Percentiles rank a stretch among this genome's conserved stretches.
phyloP scores from a whole-genome alignment of 2,888 invertebrate genomes.

The Hydriomena furcata region DNA sequence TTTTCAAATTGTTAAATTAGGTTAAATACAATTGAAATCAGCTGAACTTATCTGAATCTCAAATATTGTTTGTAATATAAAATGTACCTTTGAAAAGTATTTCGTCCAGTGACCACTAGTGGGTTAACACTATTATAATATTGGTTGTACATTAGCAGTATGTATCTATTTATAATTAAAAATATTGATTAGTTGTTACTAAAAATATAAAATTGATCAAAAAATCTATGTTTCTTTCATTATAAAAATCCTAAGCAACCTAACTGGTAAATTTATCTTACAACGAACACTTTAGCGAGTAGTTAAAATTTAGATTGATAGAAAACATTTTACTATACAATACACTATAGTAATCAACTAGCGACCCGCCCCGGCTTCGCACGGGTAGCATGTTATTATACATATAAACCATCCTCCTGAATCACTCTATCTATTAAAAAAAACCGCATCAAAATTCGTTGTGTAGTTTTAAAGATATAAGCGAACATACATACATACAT shows the following conservation, averaged over 20 bases:
- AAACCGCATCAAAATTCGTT: too few species aligned
- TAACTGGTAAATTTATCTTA: too few species aligned
- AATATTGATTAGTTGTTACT: slow-evolving; percentile 83
- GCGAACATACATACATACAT: too few species aligned
- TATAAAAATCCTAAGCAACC: background rate
- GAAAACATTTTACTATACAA: too few species aligned
- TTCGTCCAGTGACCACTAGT: slow-evolving; percentile 74
- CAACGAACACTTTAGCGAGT: too few species aligned
- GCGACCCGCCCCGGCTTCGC: too few species aligned
- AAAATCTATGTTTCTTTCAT: slow-evolving; percentile 46
- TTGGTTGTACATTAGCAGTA: slow-evolving; percentile 78
- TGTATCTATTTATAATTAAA: slow-evolving; percentile 80
- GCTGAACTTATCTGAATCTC: slow-evolving; percentile 81
- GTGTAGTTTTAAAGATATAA: too few species aligned
- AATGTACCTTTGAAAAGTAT: slow-evolving; percentile 75
- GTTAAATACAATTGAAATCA: slow-evolving; percentile 74
- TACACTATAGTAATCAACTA: too few species aligned
- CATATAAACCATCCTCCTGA: too few species aligned
- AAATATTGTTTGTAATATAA: slow-evolving; percentile 67
- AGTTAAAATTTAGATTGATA: too few species aligned
- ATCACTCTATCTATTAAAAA: too few species aligned
- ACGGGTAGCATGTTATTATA: too few species aligned
- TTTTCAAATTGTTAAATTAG: slow-evolving; percentile 66
- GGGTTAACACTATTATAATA: slow-evolving; percentile 69
- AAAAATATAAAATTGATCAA: slow-evolving; percentile 81